Evolutionary conservation across 2,888 invertebrate genomes (phyloP).

Genomic region (Brachynemurus nebulosus): DNA sequence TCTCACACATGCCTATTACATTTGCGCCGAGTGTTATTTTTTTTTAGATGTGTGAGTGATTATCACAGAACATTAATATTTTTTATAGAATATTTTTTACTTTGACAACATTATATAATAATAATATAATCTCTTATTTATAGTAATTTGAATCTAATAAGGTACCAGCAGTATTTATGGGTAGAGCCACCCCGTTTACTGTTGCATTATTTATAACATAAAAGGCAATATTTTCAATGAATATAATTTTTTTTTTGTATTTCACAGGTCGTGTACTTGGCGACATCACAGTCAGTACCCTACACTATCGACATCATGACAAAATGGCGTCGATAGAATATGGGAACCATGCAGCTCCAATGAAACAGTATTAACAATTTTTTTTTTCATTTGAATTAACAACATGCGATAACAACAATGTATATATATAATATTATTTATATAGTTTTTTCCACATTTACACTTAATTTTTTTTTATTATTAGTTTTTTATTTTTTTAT

Average conservation of each 20-base stretch:
- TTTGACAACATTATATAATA: slow-evolving; percentile 11
- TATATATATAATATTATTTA: too few species aligned
- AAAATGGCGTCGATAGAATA: too few species aligned
- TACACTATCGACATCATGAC: too few species aligned
- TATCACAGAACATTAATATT: slow-evolving; percentile 32
- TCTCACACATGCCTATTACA: not conserved
- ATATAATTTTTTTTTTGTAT: not conserved
- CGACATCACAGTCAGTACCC: too few species aligned
- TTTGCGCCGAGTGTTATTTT: not conserved
- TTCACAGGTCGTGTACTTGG: not conserved
- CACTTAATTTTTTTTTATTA: slow-evolving; percentile 19
- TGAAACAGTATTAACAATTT: slow-evolving; percentile 9
- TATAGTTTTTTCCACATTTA: slow-evolving; percentile 22
- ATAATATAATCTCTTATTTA: slow-evolving; percentile 4
- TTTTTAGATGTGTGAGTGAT: slow-evolving; percentile 12
- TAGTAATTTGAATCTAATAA: slow-evolving; percentile 6
- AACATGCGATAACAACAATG: slow-evolving; percentile 35
- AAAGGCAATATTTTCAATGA: slow-evolving; percentile 5
- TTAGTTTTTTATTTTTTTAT: slow-evolving; percentile 23
- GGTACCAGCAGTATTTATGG: slow-evolving; percentile 5
- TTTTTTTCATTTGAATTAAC: slow-evolving; percentile 23
- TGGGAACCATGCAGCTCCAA: too few species aligned
- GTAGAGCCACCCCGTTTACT: not conserved
- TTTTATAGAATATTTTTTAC: slow-evolving; percentile 22
- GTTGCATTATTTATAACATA: slow-evolving; percentile 4